A percentile compares a stretch with the other conserved stretches of the same genome.
phyloP scores from a whole-genome alignment of 2,797 vertebrate genomes.

The Bovichtus variegatus region DNA sequence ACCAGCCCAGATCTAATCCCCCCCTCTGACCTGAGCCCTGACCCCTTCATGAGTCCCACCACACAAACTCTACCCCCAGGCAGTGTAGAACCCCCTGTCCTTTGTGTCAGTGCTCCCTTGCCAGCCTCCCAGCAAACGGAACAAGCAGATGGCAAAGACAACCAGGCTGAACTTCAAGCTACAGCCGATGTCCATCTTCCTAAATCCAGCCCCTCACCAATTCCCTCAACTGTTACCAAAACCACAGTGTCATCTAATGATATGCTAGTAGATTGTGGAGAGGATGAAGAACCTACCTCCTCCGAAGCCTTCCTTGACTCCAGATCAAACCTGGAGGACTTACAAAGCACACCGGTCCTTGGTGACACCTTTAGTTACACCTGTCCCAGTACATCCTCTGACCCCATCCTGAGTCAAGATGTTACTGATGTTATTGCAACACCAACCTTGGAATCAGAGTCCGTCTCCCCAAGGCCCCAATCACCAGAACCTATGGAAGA shows the following conservation, averaged over 20 bases:
- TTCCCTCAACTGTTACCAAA: conserved; percentile 65
- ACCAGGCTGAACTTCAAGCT: conserved; percentile 50
- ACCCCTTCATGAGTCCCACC: conserved; percentile 76
- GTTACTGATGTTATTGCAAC: conserved; percentile 38
- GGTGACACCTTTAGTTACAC: conserved; percentile 53
- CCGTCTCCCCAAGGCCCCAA: conserved; percentile 47
- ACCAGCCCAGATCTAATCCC: conserved; percentile 82
- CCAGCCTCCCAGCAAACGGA: conserved; percentile 51
- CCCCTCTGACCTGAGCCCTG: conserved; percentile 83
- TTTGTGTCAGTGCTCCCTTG: conserved; percentile 69
- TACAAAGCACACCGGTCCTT: conserved; percentile 68
- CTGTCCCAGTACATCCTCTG: conserved; percentile 54
- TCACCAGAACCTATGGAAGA: conserved; percentile 71
- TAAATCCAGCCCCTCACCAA: conserved; percentile 55
- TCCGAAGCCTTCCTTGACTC: conserved; percentile 62
- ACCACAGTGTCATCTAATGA: conserved; percentile 44
- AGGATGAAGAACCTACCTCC: conserved; percentile 61
- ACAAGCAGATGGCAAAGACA: conserved; percentile 46
- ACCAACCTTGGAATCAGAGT: conserved; percentile 54
- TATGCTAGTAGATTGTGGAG: conserved; percentile 54
- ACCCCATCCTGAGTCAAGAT: conserved; percentile 60
- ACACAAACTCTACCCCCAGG: conserved; percentile 66
- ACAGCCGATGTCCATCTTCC: conserved; percentile 24
- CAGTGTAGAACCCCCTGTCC: conserved; percentile 75
- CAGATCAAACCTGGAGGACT: conserved; percentile 72